Conservation (phyloP, 2,888 invertebrate genomes). For the Nomada fucata region DNA sequence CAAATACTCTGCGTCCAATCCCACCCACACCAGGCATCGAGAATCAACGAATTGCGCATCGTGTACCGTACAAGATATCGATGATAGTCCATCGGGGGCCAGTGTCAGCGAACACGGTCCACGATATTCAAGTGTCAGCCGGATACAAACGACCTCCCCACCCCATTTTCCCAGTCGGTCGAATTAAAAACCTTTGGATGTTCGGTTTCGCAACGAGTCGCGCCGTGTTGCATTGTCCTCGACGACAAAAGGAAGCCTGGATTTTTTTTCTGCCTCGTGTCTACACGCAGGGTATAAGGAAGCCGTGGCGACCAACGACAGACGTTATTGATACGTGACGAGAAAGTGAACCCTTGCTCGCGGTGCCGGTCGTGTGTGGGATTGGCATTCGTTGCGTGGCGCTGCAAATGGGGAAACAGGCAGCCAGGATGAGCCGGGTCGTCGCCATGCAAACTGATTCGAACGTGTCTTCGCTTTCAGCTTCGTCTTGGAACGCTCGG, state of each 20-base stretch:
- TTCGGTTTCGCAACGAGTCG: constrained; percentile 22
- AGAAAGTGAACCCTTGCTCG: constrained; percentile 62
- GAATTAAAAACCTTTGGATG: constrained; percentile 26
- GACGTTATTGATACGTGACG: constrained; percentile 70
- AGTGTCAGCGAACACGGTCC: constrained; percentile 21
- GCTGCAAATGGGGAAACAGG: constrained; percentile 58
- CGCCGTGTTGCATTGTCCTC: constrained; percentile 33
- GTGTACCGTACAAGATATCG: constrained; percentile 2
- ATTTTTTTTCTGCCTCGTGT: constrained; percentile 16
- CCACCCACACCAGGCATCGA: too few relatives aligned
- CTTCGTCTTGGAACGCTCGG: neutral
- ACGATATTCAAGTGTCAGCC: constrained; percentile 30
- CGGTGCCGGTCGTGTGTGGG: constrained; percentile 54
- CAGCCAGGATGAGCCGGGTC: constrained; percentile 63
- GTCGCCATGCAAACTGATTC: constrained; percentile 70
- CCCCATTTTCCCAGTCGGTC: neutral
- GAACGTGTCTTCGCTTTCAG: constrained; percentile 48
- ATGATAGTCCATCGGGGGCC: constrained; percentile 1
- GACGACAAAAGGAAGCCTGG: constrained; percentile 35
- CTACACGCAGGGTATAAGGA: constrained; percentile 46
- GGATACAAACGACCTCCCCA: constrained; percentile 33
- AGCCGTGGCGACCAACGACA: constrained; percentile 57
- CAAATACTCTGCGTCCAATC: too few relatives aligned
- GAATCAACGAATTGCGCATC: too few relatives aligned
- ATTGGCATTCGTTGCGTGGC: constrained; percentile 68